Evolutionary conservation across 2,113 vertebrate species (phyloP), one percentile per base, ranked within the genome.

Genomic region (Phasianus colchicus): DNA sequence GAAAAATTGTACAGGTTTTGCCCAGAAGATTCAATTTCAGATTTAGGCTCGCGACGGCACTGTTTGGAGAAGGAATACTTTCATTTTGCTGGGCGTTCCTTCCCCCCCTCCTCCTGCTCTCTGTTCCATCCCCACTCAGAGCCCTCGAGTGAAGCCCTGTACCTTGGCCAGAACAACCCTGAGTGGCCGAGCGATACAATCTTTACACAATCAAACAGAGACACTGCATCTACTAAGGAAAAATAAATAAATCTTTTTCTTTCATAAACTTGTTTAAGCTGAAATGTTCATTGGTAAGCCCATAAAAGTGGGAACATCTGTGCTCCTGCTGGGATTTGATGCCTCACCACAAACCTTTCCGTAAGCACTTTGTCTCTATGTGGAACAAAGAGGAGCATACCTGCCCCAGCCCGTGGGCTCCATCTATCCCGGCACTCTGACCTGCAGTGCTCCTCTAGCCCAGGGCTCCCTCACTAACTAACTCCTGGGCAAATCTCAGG

Each of bases 401-500:
- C 99, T 99, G 99, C 97, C 96, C 91, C 95, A 96, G 76, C 95
- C 96, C 96, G 96, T 96, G 97, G 92, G 94, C 91, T 98, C 95
- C 97, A 76, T 82, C 64, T 82, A 93, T 97, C 98, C 95, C 96
- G 97, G 94, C 63, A 82, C 97, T 96, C 98, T 97, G 98, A 98
- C 97, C 97, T 95, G 98, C 76, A 71, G 97, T 97, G 99, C 99
- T 99, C 98, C 98, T 98, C 96, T 82, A 93, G 96, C 96, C 98
- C 98, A 98, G 98, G 98, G 97, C 98, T 99, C 99, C 99, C 97
- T 98, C 97, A 81, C 97, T 97, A 97, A 97, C 98, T 99, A 99
- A 99, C 99, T 98, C 98, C 98, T 98, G 88, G 97, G 98, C 98
- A 98, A 99, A 98, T 97, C 98, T 98, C 98, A 97, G 97, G 97